Evolutionary conservation across 1,140 invertebrate species (phyloP), one percentile per base, ranked within the genome.

Genomic region (Drosophila seguyi): DNA sequence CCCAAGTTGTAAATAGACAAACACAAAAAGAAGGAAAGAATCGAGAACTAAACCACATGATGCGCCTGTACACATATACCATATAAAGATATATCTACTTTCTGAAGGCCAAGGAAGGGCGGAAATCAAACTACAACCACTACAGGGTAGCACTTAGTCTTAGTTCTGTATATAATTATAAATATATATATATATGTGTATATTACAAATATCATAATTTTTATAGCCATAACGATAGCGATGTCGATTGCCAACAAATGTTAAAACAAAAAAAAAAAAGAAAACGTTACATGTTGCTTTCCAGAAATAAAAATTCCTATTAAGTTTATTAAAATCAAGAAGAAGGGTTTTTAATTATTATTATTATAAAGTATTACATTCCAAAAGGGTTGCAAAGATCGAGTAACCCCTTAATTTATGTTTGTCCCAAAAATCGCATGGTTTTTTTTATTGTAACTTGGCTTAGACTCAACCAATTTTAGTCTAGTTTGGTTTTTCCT

Each of bases 291-390:
- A 66, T 48, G 68, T 57, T 79, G 60, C 62, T 80, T 84, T 84
- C 77, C 76, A 85, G 36, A 80, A 84, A 84, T 85, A 84, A 84
- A 84, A 84, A 84, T 84, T 84, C 81, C 81, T 84, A 84, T 73
- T 80, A 84, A 53, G 53, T 60, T 75, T 75, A 75, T 73, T 56
- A 25, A 59, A 73, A 44, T 39, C 50, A 7, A 41, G 4, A 31
- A 27, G 1, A 2, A 16, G 2, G 18, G 0, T 11, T 36, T 16
- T 16, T 38, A 25, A 16, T 38, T 34, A 7, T 34, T 18, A 13
- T n/a, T n/a, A n/a, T n/a, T 20, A 22, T 27, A 27, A 3, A 7
- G 3, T 57, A 18, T 14, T 25, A 0, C 6, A n/a, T 39, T n/a
- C 31, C 11, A 34, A 68, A 71, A 45, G 29, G n/a, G n/a, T n/a